Percentiles rank a stretch among this genome's conserved stretches.
phyloP scores from a whole-genome alignment of 2,797 vertebrate species.

The Garrulus glandarius region DNA sequence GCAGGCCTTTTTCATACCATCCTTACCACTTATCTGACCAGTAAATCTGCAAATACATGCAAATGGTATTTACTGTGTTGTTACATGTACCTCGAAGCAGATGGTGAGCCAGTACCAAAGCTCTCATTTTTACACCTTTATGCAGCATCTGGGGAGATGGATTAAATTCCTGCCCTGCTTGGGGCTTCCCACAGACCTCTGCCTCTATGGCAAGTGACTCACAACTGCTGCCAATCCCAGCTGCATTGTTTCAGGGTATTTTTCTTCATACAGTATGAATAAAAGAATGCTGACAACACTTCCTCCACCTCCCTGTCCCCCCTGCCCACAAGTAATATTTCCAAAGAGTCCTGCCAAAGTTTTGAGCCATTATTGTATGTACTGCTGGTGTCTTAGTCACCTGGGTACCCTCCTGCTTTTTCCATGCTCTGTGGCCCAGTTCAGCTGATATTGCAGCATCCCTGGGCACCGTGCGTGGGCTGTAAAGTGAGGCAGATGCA shows the following conservation, averaged over 20 bases:
- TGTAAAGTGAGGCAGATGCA: background rate
- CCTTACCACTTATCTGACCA: slow-evolving; percentile 22
- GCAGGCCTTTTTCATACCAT: background rate
- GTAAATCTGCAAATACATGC: slow-evolving; percentile 16
- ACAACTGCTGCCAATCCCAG: background rate
- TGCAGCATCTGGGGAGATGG: background rate
- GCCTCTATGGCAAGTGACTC: background rate
- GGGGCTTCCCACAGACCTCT: background rate
- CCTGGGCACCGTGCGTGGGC: rapidly evolving
- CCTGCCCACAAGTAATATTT: background rate
- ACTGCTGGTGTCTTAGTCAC: background rate
- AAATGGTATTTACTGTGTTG: background rate
- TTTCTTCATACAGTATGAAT: background rate
- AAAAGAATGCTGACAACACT: background rate
- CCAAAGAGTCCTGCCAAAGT: background rate
- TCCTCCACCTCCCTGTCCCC: background rate
- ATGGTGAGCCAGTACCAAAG: background rate
- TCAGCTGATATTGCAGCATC: background rate
- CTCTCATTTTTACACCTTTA: slow-evolving; percentile 7
- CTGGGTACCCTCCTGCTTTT: background rate
- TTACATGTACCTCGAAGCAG: background rate
- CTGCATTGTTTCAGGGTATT: background rate
- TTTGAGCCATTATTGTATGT: background rate
- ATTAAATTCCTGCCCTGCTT: background rate
- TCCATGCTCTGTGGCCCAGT: background rate